These are phyloP conservation scores for Okamejei kenojei DNA, from an alignment of 2,797 vertebrate genomes.

Conservation along the genomic window DNA sequence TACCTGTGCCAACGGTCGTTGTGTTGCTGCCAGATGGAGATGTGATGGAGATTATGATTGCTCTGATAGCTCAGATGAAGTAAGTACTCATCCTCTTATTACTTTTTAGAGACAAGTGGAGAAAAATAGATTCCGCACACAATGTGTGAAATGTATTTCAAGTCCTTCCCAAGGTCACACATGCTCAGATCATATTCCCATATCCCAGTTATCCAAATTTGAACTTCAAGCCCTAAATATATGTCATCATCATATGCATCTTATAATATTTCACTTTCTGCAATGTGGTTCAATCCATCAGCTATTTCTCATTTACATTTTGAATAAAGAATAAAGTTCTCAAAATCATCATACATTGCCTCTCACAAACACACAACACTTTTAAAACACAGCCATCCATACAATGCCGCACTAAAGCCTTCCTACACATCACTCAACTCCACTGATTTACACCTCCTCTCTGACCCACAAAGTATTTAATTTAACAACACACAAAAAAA, in stretches of 20 bases:
- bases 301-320: not conserved
- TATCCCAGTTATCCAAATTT: not conserved
- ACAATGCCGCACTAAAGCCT: not conserved
- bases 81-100: conserved; percentile 50
- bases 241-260: not conserved
- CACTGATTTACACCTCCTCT: not conserved
- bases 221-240: not conserved
- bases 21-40: conserved; percentile 78
- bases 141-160: not conserved
- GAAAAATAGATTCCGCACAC: not conserved
- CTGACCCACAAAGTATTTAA: not conserved
- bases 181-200: too few relatives aligned
- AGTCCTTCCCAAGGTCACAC: not conserved
- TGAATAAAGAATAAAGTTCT: not conserved
- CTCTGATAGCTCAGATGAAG: conserved; percentile 91
- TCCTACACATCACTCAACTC: not conserved
- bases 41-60: conserved; percentile 92
- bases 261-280: not conserved
- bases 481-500: not conserved
- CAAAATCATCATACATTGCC: not conserved
- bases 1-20: conserved; percentile 80
- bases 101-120: not conserved
- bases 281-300: not conserved
- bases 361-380: not conserved
- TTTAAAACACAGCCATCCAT: not conserved